phyloP scores from a whole-genome alignment of 2,888 invertebrate genomes.

The Phorcus lineatus region DNA sequence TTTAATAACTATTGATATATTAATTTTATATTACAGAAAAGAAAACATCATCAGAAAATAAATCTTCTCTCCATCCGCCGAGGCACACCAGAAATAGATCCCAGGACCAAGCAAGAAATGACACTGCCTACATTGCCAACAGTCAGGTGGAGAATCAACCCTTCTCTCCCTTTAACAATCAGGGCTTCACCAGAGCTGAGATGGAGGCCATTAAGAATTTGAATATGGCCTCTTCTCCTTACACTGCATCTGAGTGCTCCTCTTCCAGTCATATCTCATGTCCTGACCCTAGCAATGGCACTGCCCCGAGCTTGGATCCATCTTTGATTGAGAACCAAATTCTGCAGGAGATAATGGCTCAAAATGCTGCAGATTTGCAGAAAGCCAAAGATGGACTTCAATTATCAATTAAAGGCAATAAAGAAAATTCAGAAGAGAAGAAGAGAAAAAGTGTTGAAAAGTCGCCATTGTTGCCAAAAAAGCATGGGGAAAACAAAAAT shows the following conservation, averaged over 20 bases:
- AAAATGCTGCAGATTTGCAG: constrained; percentile 33
- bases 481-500: not conserved
- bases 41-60: not conserved
- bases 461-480: not conserved
- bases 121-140: not conserved
- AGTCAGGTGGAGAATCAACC: constrained; percentile 26
- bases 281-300: constrained; percentile 51
- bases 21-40: not conserved
- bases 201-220: constrained; percentile 55
- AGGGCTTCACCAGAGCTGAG: constrained; percentile 56
- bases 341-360: constrained; percentile 32
- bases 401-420: not conserved
- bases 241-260: constrained; percentile 52
- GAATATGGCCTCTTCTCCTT: constrained; percentile 26
- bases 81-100: not conserved
- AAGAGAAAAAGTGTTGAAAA: not conserved
- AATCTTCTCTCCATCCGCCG: not conserved
- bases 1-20: too few relatives aligned
- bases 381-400: not conserved
- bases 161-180: constrained; percentile 35
- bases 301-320: constrained; percentile 23
- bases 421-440: not conserved
- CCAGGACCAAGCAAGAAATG: not conserved
- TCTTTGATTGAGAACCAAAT: constrained; percentile 33
- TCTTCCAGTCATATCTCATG: constrained; percentile 63